Base-by-base conservation (phyloP, 2,797 vertebrate species). In the Ambastaia sidthimunki region DNA sequence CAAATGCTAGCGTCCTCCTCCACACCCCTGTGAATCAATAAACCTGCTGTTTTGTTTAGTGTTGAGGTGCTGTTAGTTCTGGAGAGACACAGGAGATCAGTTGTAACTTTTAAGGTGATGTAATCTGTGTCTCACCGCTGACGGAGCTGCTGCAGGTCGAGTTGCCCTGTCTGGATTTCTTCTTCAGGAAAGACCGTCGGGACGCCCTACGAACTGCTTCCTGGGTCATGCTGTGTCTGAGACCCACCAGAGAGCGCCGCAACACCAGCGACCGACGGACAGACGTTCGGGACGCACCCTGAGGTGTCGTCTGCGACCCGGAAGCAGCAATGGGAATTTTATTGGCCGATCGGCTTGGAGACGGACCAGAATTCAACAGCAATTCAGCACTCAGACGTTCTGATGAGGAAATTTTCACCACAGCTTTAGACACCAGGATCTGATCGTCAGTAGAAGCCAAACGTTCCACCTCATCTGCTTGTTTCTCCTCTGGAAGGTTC, bases 171-270 rank as follows among this genome's bases (percentile, higher is more conserved):
- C 82, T 52, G 0, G 79, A 81, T 78, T 87, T 94, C 83, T 85
- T 94, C 90, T 92, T 96, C 0, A 89, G 80, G 23, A 88, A 85
- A 0, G 95, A 88, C 5, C 89, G 94, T 0, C 91, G 74, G 0
- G 91, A 86, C 0, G 96, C 92, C 0, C 91, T 91, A 5, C 88
- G 93, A 4, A 93, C 16, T 4, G 94, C 89, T 74, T 93, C 91
- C 74, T 90, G 92, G 0, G 90, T 94, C 81, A 89, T 54, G 5
- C 89, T 94, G 71, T 93, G 91, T 1, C 94, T 92, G 78, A 93
- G 90, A 28, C 90, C 88, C 15, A 91, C 94, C 37, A 94, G 85
- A 0, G 95, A 95, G 80, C 89, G 93, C 0, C 94, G 94, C 4
- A 93, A 77, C 18, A 90, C 90, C 55, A 95, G 84, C 0, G 94